Evolutionary conservation across 2,888 invertebrate genomes (phyloP), one percentile per base, ranked within the genome.

Genomic region (Tanytarsus gracilentus): DNA sequence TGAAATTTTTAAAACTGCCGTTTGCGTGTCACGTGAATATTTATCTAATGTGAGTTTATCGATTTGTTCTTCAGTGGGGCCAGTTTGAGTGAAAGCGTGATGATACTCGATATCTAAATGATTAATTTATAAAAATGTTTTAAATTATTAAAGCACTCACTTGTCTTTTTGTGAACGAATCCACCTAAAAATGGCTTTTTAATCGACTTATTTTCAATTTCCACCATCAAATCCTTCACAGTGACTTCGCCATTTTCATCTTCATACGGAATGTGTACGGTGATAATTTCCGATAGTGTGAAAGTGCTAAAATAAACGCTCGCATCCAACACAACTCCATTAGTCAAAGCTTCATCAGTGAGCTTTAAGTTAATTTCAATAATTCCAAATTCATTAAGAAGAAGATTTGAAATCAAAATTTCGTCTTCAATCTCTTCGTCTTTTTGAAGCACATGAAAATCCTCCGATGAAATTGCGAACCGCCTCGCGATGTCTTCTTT

Each of bases 11-110:
- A 33, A 33, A 33, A 33, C n/a, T 33, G 2, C 78, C 21, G 85
- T 86, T 71, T 88, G 89, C 0, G 84, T 81, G 63, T 83, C 82
- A 64, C 84, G 75, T 63, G 68, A 66, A 30, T 62, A 65, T 62
- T 71, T 72, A 16, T 40, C 26, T 6, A 40, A 26, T 27, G 26
- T 55, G 18, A 55, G 7, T n/a, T 55, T 55, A 7, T 40, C 26
- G 26, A 67, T 65, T 61, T 67, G 68, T 29, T 72, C 69, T 4
- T 70, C 65, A 52, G 69, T 68, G 0, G 74, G 74, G 2, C 74
- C 74, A 4, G 93, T 93, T 75, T 94, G 93, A 0, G 88, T 83
- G 63, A 79, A 83, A 3, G 90, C 93, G 73, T 95, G 86, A 66
- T 88, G 82, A 69, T 85, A 94, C 66, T 85, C 79, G 7, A 78